These are phyloP conservation scores for Ciona savignyi DNA, from an alignment of 23 tunicate species.

Conservation along the genomic window DNA sequence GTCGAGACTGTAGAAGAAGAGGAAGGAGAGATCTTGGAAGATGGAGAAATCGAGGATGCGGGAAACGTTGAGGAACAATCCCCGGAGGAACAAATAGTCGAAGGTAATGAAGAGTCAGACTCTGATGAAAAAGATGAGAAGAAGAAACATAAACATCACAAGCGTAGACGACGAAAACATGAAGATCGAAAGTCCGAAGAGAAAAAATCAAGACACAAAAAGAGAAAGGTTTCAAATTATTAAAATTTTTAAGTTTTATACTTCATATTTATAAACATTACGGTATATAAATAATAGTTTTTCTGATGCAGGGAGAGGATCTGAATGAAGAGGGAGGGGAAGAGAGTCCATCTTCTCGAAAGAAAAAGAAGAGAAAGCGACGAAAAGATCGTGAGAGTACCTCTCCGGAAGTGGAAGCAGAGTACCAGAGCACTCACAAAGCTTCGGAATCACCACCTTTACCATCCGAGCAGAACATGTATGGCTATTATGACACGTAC, in stretches of 20 bases:
- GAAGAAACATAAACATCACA: conserved; percentile 44
- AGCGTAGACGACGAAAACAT: conserved; percentile 46
- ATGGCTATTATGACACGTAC: conserved; percentile 22
- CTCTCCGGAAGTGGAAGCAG: conserved; percentile 34
- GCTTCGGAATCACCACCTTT: conserved; percentile 43
- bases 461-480: conserved; percentile 39
- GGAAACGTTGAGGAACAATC: conserved; percentile 26
- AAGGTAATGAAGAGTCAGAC: conserved; percentile 37
- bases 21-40: conserved; percentile 75
- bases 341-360: conserved; percentile 55
- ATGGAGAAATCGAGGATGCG: conserved; percentile 86
- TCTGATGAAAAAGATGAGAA: conserved; percentile 55
- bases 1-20: conserved; percentile 12
- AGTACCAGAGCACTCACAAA: neutral
- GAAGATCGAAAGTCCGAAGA: conserved; percentile 65
- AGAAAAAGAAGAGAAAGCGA: conserved; percentile 58
- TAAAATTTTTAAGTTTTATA: too few species aligned
- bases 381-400: conserved; percentile 50
- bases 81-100: conserved; percentile 6
- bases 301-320: conserved; percentile 34
- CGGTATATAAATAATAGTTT: neutral
- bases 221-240: conserved; percentile 64
- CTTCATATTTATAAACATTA: conserved; percentile 10
- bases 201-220: conserved; percentile 67
- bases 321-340: conserved; percentile 19